phyloP scores from a whole-genome alignment of 2,888 invertebrate genomes.

The Acanthococcus lagerstroemiae region DNA sequence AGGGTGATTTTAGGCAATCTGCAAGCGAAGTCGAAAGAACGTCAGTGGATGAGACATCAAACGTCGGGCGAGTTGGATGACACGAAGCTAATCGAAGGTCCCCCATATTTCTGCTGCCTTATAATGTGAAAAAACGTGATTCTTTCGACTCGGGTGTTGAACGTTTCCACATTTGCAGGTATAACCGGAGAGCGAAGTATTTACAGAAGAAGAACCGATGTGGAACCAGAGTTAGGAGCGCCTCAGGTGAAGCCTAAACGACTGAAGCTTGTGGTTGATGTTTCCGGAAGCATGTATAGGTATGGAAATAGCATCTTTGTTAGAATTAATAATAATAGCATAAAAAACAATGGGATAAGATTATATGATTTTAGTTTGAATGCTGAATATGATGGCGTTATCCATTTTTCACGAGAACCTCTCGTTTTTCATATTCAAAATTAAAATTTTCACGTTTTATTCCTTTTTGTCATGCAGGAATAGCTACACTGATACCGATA shows the following conservation, averaged over 20 bases:
- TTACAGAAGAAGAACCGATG: slow-evolving; percentile 72
- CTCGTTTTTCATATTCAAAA: background rate
- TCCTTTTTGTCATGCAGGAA: too few species aligned
- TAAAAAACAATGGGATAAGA: too few species aligned
- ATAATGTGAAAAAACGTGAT: too few species aligned
- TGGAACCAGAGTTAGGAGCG: slow-evolving; percentile 77
- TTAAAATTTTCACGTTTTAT: too few species aligned
- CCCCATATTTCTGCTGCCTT: too few species aligned
- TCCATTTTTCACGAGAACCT: background rate
- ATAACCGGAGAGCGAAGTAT: slow-evolving; percentile 86
- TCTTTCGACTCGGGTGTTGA: too few species aligned
- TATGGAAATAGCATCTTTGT: slow-evolving; percentile 38
- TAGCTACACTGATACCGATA: too few species aligned
- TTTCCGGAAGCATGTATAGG: slow-evolving; percentile 95
- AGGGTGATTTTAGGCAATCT: slow-evolving; percentile 73
- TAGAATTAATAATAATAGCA: too few species aligned
- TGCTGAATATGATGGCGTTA: too few species aligned
- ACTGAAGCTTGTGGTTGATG: slow-evolving; percentile 76
- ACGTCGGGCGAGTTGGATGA: slow-evolving; percentile 93
- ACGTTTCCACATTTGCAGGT: slow-evolving; percentile 45
- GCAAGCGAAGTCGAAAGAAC: slow-evolving; percentile 86
- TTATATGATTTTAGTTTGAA: too few species aligned
- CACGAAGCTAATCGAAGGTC: slow-evolving; percentile 87
- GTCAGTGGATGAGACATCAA: slow-evolving; percentile 89
- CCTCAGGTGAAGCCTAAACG: slow-evolving; percentile 82